phyloP scores from a whole-genome alignment of 1,140 invertebrate species.

The Portunus trituberculatus region DNA sequence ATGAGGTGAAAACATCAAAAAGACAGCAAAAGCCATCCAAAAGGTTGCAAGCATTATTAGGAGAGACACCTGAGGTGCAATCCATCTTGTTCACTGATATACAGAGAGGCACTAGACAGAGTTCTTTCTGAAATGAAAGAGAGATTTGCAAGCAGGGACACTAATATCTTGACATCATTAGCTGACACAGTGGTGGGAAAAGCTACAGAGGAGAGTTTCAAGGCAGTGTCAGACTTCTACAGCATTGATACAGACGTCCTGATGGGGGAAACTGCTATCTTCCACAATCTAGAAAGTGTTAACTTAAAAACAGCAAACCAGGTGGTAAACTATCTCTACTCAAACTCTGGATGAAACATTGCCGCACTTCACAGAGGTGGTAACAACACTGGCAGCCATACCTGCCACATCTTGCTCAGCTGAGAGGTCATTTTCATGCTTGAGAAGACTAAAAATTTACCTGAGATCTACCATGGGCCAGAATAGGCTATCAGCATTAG shows the following conservation, averaged over 20 bases:
- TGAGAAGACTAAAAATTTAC: conserved; percentile 7
- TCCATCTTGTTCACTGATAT: too few relatives aligned
- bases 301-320: background rate
- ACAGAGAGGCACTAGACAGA: background rate
- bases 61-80: too few relatives aligned
- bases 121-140: conserved; percentile 1
- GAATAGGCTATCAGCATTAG: conserved; percentile 26
- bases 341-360: conserved; percentile 27
- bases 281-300: background rate
- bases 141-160: background rate
- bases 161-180: background rate
- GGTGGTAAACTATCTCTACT: background rate
- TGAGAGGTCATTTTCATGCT: conserved; percentile 43
- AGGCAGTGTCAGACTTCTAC: background rate
- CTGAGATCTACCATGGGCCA: conserved; percentile 5
- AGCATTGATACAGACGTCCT: background rate
- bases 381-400: background rate
- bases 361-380: conserved; percentile 30
- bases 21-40: too few relatives aligned
- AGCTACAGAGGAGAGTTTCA: too few relatives aligned
- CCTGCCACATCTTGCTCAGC: conserved; percentile 39
- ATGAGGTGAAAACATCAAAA: too few relatives aligned
- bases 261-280: background rate
- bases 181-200: too few relatives aligned
- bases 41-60: too few relatives aligned